Evolutionary conservation across 2,888 invertebrate genomes (phyloP).

Genomic region (Ischnura elegans): DNA sequence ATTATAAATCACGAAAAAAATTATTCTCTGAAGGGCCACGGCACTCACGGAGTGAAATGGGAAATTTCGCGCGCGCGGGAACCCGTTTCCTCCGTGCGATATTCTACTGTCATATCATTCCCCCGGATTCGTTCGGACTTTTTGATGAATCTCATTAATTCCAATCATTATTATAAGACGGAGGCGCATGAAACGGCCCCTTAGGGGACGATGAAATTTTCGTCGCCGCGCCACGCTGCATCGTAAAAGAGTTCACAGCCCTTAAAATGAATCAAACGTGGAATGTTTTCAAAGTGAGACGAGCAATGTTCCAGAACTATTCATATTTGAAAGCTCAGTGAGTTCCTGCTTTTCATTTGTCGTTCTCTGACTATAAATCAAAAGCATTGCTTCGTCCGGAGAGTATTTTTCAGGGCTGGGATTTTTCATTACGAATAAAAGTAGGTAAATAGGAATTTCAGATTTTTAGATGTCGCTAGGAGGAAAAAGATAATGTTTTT

Average conservation of each 20-base stretch:
- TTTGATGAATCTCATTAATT: conserved; percentile 29
- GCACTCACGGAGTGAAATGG: conserved; percentile 4
- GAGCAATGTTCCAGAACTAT: too few relatives aligned
- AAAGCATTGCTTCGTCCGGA: too few relatives aligned
- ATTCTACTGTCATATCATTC: not conserved
- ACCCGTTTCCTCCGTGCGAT: not conserved
- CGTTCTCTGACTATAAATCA: too few relatives aligned
- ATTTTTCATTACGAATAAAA: too few relatives aligned
- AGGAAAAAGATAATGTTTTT: too few relatives aligned
- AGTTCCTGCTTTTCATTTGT: too few relatives aligned
- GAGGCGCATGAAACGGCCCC: not conserved
- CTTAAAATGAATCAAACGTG: not conserved
- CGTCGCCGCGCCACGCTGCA: not conserved
- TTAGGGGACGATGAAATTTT: not conserved
- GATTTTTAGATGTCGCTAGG: too few relatives aligned
- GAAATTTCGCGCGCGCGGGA: conserved; percentile 7
- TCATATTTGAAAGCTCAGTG: too few relatives aligned
- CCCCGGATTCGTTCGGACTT: not conserved
- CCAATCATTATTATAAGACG: conserved; percentile 8
- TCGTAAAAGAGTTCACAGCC: not conserved
- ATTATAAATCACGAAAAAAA: conserved; percentile 35
- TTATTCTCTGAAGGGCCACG: not conserved
- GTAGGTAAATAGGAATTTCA: too few relatives aligned
- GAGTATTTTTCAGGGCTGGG: too few relatives aligned
- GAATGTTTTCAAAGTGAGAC: not conserved